phyloP scores from a whole-genome alignment of 2,113 vertebrate species.

The Alethe diademata region DNA sequence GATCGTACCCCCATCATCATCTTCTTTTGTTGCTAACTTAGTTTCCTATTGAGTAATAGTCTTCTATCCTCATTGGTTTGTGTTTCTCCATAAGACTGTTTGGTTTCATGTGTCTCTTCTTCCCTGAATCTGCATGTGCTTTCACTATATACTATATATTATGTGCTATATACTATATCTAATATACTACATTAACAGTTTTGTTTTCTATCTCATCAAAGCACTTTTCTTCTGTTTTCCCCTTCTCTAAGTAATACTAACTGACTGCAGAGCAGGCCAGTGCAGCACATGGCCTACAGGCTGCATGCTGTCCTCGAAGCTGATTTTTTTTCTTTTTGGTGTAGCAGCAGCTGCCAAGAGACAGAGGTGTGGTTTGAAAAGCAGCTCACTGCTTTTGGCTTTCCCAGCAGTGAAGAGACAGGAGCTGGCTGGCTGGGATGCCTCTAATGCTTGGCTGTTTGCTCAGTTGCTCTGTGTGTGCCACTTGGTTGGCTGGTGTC shows the following conservation, averaged over 20 bases:
- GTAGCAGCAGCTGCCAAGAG: neutral
- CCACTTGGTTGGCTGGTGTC: neutral
- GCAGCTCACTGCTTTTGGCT: neutral
- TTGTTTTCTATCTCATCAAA: neutral
- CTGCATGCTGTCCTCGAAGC: neutral
- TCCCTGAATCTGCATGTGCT: neutral
- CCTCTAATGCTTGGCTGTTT: neutral
- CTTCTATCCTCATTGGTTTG: neutral
- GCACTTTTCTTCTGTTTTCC: neutral
- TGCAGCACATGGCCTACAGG: neutral
- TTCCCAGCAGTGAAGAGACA: neutral
- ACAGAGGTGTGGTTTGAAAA: conserved; percentile 4
- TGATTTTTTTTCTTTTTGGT: neutral
- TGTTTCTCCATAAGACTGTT: neutral
- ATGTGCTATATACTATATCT: too few species aligned
- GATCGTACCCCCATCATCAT: rapidly evolving
- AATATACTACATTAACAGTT: neutral
- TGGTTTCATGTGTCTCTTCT: neutral
- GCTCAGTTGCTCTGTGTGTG: neutral
- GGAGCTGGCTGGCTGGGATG: neutral
- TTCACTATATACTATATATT: neutral
- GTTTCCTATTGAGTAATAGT: neutral
- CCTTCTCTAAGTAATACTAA: neutral
- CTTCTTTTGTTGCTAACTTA: neutral
- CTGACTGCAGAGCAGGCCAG: neutral